Base-by-base conservation (phyloP, 2,888 invertebrate genomes). In the Erebia epiphron region DNA sequence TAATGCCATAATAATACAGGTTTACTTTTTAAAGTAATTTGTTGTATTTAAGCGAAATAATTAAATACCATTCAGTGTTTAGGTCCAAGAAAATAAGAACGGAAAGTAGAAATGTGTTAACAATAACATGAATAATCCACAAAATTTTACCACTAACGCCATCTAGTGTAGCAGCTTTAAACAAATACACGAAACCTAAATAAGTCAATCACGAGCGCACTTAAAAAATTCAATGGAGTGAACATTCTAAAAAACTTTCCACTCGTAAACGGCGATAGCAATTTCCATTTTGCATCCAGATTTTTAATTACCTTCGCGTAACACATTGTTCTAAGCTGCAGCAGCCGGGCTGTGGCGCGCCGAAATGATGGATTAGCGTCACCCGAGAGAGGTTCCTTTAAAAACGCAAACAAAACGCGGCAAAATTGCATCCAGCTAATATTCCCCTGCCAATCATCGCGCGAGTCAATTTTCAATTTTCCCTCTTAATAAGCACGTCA, bases 401-500 rank as follows among this genome's bases (percentile, higher is more conserved):
- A 85, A 87, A 89, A 87, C 81, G 84, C 85, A 87, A 89, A 88
- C 88, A 87, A 79, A 76, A 81, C 76, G 81, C 79, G 82, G 86
- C 80, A 85, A 89, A 86, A 89, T 87, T 89, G 90, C 90, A 90
- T 86, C 86, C 81, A 85, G 90, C 89, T 90, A 91, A 92, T 91
- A 91, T 90, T 90, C 87, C 88, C 89, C 88, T 92, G 92, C 92
- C 92, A 92, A 92, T 92, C 92, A 92, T 86, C 86, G 83, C 83
- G 81, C 85, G 85, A 90, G 89, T 91, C 89, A 91, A 90, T 92
- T 92, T 92, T 90, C 92, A 91, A 91, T 92, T 91, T 92, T 85
- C 89, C 83, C 87, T 82, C 80, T 86, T 92, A 92, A 93, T 92
- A 92, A 91, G 90, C 86, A 85, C 88, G 92, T 90, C 92, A 90